Evolutionary conservation across 1,140 invertebrate species (phyloP).

Genomic region (Diachasmimorpha longicaudata): DNA sequence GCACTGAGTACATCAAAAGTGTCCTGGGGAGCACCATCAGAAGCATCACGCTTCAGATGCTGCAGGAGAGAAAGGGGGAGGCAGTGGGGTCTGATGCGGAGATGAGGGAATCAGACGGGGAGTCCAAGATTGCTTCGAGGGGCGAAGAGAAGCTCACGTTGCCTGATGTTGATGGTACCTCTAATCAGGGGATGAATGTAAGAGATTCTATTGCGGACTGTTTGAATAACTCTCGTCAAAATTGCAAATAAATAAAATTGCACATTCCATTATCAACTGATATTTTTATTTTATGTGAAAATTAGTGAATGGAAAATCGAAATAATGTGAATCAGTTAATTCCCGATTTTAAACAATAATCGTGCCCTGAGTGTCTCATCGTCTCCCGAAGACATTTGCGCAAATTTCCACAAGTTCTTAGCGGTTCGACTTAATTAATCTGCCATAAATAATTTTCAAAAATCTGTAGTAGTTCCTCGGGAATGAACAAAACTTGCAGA

Average conservation of each 20-base stretch:
- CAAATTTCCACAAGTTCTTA: too few species aligned
- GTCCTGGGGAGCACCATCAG: slow-evolving; percentile 45
- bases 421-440: too few species aligned
- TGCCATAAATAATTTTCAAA: too few species aligned
- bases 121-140: not conserved
- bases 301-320: too few species aligned
- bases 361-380: too few species aligned
- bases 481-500: too few species aligned
- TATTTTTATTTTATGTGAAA: too few species aligned
- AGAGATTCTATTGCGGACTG: not conserved
- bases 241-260: not conserved
- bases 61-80: slow-evolving; percentile 28
- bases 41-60: slow-evolving; percentile 47
- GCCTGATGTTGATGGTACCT: not conserved
- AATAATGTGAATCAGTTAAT: too few species aligned
- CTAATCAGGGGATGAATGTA: slow-evolving; percentile 1
- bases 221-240: too few species aligned
- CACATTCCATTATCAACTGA: not conserved
- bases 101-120: not conserved
- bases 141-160: not conserved
- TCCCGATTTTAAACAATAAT: too few species aligned
- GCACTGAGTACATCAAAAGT: slow-evolving; percentile 42
- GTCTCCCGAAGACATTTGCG: too few species aligned
- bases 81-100: not conserved
- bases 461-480: too few species aligned